Conservation (phyloP, 2,888 invertebrate genomes). For the Cloeon dipterum region DNA sequence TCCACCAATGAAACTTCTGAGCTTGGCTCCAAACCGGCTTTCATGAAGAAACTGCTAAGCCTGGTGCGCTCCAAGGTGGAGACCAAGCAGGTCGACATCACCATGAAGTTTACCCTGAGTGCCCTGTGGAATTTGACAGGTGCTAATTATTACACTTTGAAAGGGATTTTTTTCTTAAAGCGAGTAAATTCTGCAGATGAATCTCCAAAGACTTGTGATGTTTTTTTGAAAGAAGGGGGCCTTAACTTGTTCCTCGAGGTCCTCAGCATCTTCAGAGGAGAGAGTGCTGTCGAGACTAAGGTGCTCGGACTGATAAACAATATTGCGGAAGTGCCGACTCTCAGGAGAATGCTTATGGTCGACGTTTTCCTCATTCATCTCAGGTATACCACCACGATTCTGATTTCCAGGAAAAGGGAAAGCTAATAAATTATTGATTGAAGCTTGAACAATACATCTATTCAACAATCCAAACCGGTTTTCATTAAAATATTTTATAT, state of each 20-base stretch:
- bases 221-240: constrained; percentile 42
- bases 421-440: too few species aligned
- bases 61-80: constrained; percentile 33
- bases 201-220: constrained; percentile 41
- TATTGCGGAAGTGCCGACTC: constrained; percentile 41
- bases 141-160: constrained; percentile 12
- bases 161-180: constrained; percentile 48
- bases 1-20: constrained; percentile 41
- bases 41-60: constrained; percentile 40
- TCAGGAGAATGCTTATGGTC: constrained; percentile 27
- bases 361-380: constrained; percentile 28
- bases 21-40: constrained; percentile 36
- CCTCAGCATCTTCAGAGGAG: constrained; percentile 32
- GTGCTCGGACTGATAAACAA: constrained; percentile 50
- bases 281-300: constrained; percentile 49
- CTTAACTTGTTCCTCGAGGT: constrained; percentile 39
- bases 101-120: constrained; percentile 50
- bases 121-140: constrained; percentile 56
- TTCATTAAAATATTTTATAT: too few species aligned
- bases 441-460: too few species aligned
- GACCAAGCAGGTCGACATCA: constrained; percentile 30
- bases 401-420: too few species aligned
- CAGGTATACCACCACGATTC: constrained; percentile 16
- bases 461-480: too few species aligned
- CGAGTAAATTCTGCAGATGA: constrained; percentile 44